Evolutionary conservation across 2,888 invertebrate species (phyloP).

Genomic region (Caradrina clavipalpis): DNA sequence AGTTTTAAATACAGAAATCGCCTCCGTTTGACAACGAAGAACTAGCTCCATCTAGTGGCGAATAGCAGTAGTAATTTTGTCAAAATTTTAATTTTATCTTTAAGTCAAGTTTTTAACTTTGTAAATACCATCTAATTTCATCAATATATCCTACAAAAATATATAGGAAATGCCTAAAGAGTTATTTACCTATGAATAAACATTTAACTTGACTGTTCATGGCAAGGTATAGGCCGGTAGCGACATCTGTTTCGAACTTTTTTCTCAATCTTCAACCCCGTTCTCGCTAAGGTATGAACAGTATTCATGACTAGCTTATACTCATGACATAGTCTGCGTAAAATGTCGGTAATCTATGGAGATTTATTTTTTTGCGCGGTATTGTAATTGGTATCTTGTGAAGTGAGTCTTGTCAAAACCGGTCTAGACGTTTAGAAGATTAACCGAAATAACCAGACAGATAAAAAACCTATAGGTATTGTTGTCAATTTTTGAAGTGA

Average conservation of each 20-base stretch:
- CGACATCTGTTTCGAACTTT: constrained; percentile 11
- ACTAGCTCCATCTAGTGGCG: constrained; percentile 37
- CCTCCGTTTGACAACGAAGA: neutral
- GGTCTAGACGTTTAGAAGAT: too few relatives aligned
- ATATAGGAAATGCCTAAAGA: neutral
- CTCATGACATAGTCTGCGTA: too few relatives aligned
- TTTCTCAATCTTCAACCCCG: neutral
- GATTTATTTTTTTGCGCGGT: too few relatives aligned
- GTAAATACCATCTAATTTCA: neutral
- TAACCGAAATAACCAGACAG: too few relatives aligned
- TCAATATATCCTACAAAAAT: neutral
- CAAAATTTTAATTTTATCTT: too few relatives aligned
- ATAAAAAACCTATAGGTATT: too few relatives aligned
- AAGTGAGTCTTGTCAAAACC: too few relatives aligned
- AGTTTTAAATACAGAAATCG: too few relatives aligned
- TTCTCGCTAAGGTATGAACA: neutral
- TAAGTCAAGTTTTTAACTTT: neutral
- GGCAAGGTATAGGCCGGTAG: neutral
- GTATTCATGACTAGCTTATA: too few relatives aligned
- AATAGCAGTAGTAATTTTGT: constrained; percentile 19
- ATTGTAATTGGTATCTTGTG: too few relatives aligned
- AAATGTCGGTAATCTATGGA: too few relatives aligned
- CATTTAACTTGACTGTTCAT: neutral
- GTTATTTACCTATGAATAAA: neutral
- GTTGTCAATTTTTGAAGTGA: too few relatives aligned